A percentile compares a stretch with the other conserved stretches of the same genome.
These are phyloP conservation scores for Nerophis lumbriciformis DNA, from an alignment of 2,113 vertebrate genomes.

Conservation along the genomic window DNA sequence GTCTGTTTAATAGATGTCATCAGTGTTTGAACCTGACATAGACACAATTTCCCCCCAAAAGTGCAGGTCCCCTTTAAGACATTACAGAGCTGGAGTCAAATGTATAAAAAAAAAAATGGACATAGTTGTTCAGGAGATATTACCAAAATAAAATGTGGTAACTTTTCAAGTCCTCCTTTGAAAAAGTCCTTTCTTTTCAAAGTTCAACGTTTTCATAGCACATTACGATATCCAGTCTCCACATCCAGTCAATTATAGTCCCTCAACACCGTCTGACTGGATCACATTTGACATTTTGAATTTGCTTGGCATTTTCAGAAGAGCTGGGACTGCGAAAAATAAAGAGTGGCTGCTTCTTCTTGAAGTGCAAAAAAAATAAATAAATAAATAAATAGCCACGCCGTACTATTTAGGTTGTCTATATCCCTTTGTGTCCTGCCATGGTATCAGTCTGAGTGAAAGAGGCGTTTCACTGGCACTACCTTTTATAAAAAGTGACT, in stretches of 20 bases:
- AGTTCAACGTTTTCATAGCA: background rate
- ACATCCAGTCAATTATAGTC: conserved; percentile 10
- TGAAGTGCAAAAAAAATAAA: background rate
- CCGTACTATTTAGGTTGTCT: conserved; percentile 8
- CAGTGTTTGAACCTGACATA: too few relatives aligned
- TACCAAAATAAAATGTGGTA: background rate
- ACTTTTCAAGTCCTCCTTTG: background rate
- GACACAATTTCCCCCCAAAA: too few relatives aligned
- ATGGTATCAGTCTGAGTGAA: conserved; percentile 10
- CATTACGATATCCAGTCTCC: background rate
- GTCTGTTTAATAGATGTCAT: too few relatives aligned
- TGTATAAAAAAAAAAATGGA: too few relatives aligned
- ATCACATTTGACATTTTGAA: conserved; percentile 19
- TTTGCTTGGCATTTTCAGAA: conserved; percentile 17
- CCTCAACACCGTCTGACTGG: conserved; percentile 1
- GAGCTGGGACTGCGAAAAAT: conserved; percentile 6
- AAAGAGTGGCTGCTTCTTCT: conserved; percentile 13
- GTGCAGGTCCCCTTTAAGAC: too few relatives aligned
- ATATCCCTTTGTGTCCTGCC: conserved; percentile 4
- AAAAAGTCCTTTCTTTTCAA: conserved; percentile 2
- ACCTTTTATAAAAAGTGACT: conserved; percentile 22
- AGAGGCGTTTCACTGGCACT: conserved; percentile 5
- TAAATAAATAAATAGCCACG: conserved; percentile 4
- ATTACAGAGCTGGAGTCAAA: too few relatives aligned
- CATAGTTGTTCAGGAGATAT: too few relatives aligned